These are phyloP conservation scores for Dioctria linearis DNA, from an alignment of 2,888 invertebrate genomes.

Conservation along the genomic window DNA sequence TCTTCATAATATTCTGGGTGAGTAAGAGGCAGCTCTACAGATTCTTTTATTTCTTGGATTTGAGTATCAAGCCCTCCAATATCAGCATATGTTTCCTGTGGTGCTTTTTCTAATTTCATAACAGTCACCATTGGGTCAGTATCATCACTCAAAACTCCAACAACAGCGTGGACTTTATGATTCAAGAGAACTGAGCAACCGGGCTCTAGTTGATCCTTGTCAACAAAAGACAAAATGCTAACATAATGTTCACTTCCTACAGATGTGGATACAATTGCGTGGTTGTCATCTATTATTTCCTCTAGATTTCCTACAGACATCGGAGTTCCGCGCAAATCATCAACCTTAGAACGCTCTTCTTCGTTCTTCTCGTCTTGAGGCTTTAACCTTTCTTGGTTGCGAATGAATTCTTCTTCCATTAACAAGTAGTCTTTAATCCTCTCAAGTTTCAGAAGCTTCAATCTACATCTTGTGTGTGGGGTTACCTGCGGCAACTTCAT, in stretches of 20 bases:
- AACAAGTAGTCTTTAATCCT: conserved; percentile 98
- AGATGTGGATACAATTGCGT: conserved; percentile 99
- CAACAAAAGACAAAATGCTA: conserved; percentile 98
- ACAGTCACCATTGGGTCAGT: conserved; percentile 99
- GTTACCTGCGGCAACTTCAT: conserved; percentile 98
- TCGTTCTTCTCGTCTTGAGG: conserved; percentile 99
- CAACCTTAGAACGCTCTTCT: conserved; percentile 98
- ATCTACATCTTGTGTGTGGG: conserved; percentile 95
- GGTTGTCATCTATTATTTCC: conserved; percentile 99
- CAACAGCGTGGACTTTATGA: conserved; percentile 99
- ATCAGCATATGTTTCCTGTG: conserved; percentile 99
- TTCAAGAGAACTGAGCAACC: conserved; percentile 98
- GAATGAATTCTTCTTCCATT: conserved; percentile 99
- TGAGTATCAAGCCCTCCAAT: conserved; percentile 98
- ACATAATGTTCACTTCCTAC: conserved; percentile 99
- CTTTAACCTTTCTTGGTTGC: conserved; percentile 97
- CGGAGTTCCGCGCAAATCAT: conserved; percentile 98
- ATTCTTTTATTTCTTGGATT: conserved; percentile 98
- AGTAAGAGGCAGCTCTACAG: conserved; percentile 97
- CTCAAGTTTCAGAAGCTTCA: conserved; percentile 95
- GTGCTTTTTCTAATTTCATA: conserved; percentile 99
- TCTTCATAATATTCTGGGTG: conserved; percentile 99
- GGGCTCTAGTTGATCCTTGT: conserved; percentile 99
- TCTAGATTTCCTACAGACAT: conserved; percentile 99
- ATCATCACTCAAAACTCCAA: conserved; percentile 98